Percentiles rank a stretch among this genome's conserved stretches.
Conservation (phyloP, 2,888 invertebrate genomes). For the Drosophila flavopinicola region DNA sequence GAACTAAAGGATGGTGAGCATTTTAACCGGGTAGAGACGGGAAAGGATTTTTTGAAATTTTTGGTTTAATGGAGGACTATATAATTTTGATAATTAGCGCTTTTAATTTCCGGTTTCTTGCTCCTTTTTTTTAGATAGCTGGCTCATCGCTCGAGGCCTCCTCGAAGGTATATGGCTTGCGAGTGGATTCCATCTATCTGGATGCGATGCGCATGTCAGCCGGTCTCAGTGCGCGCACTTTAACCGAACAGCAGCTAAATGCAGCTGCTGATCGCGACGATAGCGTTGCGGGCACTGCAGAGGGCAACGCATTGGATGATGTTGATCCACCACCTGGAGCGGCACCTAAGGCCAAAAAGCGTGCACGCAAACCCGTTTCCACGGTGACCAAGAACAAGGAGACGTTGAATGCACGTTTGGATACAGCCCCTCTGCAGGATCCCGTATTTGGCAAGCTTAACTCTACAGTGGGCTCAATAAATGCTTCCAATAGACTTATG, state of each 20-base stretch:
- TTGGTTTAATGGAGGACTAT: too few species aligned
- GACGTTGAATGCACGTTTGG: conserved; percentile 82
- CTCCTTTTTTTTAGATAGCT: conserved; percentile 87
- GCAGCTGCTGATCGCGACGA: conserved; percentile 67
- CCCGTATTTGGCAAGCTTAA: conserved; percentile 87
- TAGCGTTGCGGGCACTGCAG: conserved; percentile 43
- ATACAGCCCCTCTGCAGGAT: conserved; percentile 85
- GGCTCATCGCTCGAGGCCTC: conserved; percentile 95
- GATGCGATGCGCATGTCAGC: conserved; percentile 92
- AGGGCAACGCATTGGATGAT: conserved; percentile 48
- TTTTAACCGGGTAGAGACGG: too few species aligned
- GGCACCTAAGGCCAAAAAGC: conserved; percentile 75
- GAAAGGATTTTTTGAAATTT: too few species aligned
- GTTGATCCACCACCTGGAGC: conserved; percentile 40
- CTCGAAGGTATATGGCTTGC: conserved; percentile 93
- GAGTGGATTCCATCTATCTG: conserved; percentile 93
- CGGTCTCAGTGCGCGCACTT: conserved; percentile 84
- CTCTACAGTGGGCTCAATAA: conserved; percentile 87
- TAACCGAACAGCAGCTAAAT: conserved; percentile 63
- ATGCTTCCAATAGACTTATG: conserved; percentile 87
- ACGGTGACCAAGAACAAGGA: conserved; percentile 84
- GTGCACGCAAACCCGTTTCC: conserved; percentile 72
- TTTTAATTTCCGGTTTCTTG: too few species aligned
- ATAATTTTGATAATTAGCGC: too few species aligned
- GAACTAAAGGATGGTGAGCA: too few species aligned